Conservation (phyloP, 2,113 vertebrate species). For the Python bivittatus region DNA sequence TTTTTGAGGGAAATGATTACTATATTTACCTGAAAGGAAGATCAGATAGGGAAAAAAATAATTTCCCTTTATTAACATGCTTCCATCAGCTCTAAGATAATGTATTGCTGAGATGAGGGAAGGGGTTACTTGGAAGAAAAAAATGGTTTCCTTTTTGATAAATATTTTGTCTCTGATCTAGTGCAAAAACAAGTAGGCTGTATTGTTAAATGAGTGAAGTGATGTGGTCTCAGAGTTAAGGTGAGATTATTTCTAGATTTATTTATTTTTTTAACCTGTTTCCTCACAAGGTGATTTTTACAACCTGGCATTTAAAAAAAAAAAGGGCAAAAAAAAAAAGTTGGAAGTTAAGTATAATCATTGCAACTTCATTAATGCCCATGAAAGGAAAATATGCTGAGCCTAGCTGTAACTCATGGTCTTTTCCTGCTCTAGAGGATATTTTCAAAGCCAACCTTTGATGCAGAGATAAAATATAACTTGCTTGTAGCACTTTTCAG, state of each 20-base stretch:
- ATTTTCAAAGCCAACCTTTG: not conserved
- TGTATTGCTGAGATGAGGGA: not conserved
- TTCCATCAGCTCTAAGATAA: not conserved
- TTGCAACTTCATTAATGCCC: not conserved
- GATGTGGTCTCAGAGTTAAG: slow-evolving; percentile 24
- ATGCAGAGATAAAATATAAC: not conserved
- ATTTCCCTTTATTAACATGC: not conserved
- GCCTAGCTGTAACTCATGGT: not conserved
- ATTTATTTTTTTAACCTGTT: not conserved
- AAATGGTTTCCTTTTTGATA: not conserved
- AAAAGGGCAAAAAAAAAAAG: not conserved
- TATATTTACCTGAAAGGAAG: not conserved
- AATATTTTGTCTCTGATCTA: too few species aligned
- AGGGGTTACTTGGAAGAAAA: not conserved
- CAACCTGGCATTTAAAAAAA: slow-evolving; percentile 24
- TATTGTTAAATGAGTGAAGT: slow-evolving; percentile 40
- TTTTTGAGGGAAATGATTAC: not conserved
- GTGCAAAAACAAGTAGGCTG: not conserved
- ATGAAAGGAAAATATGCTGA: not conserved
- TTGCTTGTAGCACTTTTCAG: not conserved
- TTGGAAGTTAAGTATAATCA: accelerated
- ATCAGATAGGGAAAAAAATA: not conserved
- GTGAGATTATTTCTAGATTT: not conserved
- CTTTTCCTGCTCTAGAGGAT: accelerated
- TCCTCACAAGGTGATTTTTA: not conserved